Evolutionary conservation across 64 coral and sea anemone species (phyloP), one percentile per base, ranked within the genome.

Genomic region (Pachyseris speciosa): DNA sequence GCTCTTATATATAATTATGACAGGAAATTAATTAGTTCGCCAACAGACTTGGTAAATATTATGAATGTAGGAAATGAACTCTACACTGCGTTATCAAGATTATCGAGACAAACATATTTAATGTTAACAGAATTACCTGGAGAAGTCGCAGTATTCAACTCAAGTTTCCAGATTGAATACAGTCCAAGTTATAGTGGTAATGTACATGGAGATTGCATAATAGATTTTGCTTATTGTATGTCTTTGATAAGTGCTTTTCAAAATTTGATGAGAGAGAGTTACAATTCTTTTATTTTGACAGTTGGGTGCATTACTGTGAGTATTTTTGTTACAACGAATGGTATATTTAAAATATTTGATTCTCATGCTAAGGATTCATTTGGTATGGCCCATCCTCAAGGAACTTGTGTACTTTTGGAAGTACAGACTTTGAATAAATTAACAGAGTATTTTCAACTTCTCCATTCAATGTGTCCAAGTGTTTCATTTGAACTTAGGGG

Each of bases 111-210:
- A 83, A 9, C 15, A 30, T 91, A 17, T 72, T 83, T 91, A 84
- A 48, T 92, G 69, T 29, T 74, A 38, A 50, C 80, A 86, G 81
- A 74, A 85, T 6, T 92, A 86, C 67, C 67, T 76, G 26, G 44
- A 47, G 74, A 75, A 69, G 16, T 76, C n/a, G 65, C 65, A 86
- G 43, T 85, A 28, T 69, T 61, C 34, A 29, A 74, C 29, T 80
- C 79, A 15, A 29, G 64, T 64, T 86, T 86, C 72, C 39, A 87
- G 17, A 44, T 85, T 27, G 53, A 90, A 83, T 90, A 80, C 69
- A 92, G 90, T n/a, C n/a, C n/a, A 88, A 87, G 91, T 64, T 93
- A 87, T 60, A 87, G 57, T 69, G 83, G 91, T 80, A 87, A 43
- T 87, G 40, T 93, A 67, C 67, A 86, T 70, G 71, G 70, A 87